Conservation (phyloP, 2,888 invertebrate genomes). For the Lobophora halterata region DNA sequence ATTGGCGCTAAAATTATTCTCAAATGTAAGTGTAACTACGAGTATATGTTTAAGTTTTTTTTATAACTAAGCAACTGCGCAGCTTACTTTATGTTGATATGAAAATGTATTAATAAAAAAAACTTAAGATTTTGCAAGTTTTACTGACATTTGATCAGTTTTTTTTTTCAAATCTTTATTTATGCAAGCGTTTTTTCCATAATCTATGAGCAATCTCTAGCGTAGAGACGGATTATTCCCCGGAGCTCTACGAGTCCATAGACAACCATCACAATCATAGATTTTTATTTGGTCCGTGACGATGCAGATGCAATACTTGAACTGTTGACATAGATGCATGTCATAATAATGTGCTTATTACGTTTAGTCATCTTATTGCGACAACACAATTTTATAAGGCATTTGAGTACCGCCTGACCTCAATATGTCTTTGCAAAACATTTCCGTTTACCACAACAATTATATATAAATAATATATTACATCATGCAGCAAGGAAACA, state of each 20-base stretch:
- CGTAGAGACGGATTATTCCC: constrained; percentile 5
- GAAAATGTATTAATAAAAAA: no score
- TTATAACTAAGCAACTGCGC: no score
- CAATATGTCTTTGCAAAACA: constrained; percentile 11
- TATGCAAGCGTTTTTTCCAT: no score
- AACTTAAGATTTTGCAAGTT: no score
- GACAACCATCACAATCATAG: constrained; percentile 34
- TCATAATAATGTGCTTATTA: constrained; percentile 16
- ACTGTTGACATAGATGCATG: constrained; percentile 31
- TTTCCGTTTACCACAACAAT: constrained; percentile 10
- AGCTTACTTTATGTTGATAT: no score
- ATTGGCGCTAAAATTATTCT: no score
- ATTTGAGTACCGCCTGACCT: constrained; percentile 13
- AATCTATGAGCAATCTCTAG: no score
- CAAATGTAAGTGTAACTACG: no score
- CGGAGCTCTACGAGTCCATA: constrained; percentile 14
- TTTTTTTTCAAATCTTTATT: no score
- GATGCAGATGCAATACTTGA: constrained; percentile 32
- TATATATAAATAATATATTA: constrained; percentile 3
- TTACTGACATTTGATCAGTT: no score
- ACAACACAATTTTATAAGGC: constrained; percentile 4
- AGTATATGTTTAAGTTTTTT: no score
- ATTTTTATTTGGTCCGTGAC: constrained; percentile 34
- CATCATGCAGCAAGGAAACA: constrained; percentile 13
- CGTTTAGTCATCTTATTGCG: constrained; percentile 5